A percentile compares a stretch with the other conserved stretches of the same genome.
These are phyloP conservation scores for Halisarca cf. caerulea DNA, from an alignment of 37 sponge, comb jelly and placozoan species.

Conservation along the genomic window DNA sequence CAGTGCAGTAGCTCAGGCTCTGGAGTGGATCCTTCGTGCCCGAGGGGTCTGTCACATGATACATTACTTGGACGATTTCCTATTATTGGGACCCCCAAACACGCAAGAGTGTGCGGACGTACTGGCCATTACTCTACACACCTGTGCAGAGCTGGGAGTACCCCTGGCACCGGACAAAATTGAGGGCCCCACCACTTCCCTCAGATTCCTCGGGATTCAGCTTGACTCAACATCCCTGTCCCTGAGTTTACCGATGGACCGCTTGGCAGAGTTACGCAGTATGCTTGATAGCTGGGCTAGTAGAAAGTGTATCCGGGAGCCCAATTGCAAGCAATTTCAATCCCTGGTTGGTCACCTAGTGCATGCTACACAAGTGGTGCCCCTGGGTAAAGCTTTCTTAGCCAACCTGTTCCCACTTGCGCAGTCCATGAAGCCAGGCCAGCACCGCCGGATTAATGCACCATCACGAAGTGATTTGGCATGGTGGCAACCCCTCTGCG, in stretches of 20 bases:
- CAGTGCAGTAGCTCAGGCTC: constrained; percentile 2
- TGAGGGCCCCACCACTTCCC: not conserved
- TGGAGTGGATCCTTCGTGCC: constrained; percentile 15
- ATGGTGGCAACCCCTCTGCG: not conserved
- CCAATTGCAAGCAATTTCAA: not conserved
- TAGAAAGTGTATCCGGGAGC: not conserved
- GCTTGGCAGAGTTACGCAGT: not conserved
- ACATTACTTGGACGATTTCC: constrained; percentile 12
- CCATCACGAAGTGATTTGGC: constrained; percentile 3
- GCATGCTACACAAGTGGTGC: constrained; percentile 14
- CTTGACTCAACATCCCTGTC: not conserved
- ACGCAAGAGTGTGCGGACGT: not conserved
- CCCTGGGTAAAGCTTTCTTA: constrained; percentile 17
- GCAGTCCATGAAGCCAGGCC: not conserved
- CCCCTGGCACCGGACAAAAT: constrained; percentile 17
- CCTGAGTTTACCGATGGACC: not conserved
- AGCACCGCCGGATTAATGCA: not conserved
- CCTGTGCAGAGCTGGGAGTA: constrained; percentile 9
- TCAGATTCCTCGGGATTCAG: constrained; percentile 14
- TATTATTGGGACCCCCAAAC: constrained; percentile 2
- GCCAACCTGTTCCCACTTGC: constrained; percentile 3
- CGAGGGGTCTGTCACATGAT: not conserved
- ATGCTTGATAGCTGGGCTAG: not conserved
- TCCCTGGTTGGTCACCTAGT: constrained; percentile 11
- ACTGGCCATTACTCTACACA: not conserved